These are phyloP conservation scores for Podarcis raffonei DNA, from an alignment of 2,113 vertebrate genomes.

Conservation along the genomic window DNA sequence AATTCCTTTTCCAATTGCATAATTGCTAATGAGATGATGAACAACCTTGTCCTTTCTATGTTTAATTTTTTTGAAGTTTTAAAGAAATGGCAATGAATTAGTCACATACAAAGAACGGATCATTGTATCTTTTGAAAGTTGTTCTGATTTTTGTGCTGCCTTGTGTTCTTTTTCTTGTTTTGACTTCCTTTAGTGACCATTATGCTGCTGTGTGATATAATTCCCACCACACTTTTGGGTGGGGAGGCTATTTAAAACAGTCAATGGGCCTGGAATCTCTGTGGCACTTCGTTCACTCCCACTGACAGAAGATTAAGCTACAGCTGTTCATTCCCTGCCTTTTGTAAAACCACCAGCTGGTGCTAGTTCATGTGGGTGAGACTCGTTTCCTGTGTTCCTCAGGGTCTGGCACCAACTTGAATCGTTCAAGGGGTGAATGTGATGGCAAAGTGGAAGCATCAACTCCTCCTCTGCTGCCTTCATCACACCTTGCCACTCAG, in stretches of 20 bases:
- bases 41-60: background rate
- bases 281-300: conserved; percentile 18
- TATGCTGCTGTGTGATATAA: background rate
- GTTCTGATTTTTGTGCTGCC: background rate
- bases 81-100: background rate
- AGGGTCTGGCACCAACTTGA: conserved; percentile 84
- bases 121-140: background rate
- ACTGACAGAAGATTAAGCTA: conserved; percentile 45
- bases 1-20: background rate
- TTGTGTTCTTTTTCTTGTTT: background rate
- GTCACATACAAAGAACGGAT: background rate
- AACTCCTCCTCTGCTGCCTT: conserved; percentile 75
- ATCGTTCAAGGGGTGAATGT: conserved; percentile 78
- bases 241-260: conserved; percentile 27
- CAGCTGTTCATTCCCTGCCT: conserved; percentile 62
- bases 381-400: conserved; percentile 93
- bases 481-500: conserved; percentile 62
- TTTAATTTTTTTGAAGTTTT: background rate
- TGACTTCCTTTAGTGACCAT: background rate
- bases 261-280: conserved; percentile 24
- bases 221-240: conserved; percentile 4
- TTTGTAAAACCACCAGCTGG: conserved; percentile 77
- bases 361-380: conserved; percentile 86
- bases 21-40: background rate
- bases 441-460: conserved; percentile 82